Conservation (phyloP, 2,888 invertebrate genomes). For the Unio delphinus region DNA sequence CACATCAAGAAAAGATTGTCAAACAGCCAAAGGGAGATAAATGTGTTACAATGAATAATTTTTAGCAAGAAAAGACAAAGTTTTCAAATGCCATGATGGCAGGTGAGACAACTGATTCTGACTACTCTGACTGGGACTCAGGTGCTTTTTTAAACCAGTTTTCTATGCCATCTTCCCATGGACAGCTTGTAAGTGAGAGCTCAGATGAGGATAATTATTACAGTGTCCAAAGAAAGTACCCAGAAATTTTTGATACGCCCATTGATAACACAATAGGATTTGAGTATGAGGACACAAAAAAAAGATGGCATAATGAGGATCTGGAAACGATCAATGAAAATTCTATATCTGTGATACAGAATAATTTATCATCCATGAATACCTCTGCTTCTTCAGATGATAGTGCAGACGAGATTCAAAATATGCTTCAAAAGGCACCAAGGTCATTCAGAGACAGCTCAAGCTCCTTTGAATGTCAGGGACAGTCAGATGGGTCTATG, state of each 20-base stretch:
- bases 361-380: constrained; percentile 1
- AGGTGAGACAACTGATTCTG: constrained; percentile 39
- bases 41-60: too few relatives aligned
- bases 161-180: neutral
- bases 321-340: too few relatives aligned
- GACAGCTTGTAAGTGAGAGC: constrained; percentile 17
- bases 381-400: constrained; percentile 21
- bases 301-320: too few relatives aligned
- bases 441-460: constrained; percentile 32
- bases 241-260: constrained; percentile 27
- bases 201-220: constrained; percentile 33
- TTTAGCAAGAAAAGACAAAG: constrained; percentile 3
- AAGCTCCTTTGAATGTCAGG: constrained; percentile 24
- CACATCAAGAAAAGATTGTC: too few relatives aligned
- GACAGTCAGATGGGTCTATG: constrained; percentile 32
- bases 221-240: constrained; percentile 8
- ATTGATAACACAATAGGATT: constrained; percentile 7
- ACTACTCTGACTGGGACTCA: constrained; percentile 47
- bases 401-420: constrained; percentile 20
- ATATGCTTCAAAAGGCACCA: constrained; percentile 26
- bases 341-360: too few relatives aligned
- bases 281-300: too few relatives aligned
- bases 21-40: too few relatives aligned
- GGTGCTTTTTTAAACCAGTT: constrained; percentile 19
- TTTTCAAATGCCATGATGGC: constrained; percentile 36